Conservation (phyloP, 1,140 invertebrate species). For the Gryon sp. region DNA sequence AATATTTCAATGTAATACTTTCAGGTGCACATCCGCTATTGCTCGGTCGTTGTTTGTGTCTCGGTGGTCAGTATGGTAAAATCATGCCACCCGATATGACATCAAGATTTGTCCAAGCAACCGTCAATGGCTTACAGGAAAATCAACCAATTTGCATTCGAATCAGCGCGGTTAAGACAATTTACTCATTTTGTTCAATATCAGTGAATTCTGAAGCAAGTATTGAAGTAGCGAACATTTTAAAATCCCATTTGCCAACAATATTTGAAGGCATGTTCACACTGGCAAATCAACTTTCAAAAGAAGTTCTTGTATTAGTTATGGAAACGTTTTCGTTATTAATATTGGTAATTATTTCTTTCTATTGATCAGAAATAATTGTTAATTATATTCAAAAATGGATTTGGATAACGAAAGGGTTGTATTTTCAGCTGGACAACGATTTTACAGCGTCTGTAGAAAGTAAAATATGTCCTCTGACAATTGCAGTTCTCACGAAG, state of each 20-base stretch:
- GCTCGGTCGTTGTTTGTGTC: constrained; percentile 86
- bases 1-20: constrained; percentile 1
- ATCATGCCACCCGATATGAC: constrained; percentile 81
- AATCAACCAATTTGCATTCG: constrained; percentile 78
- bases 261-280: constrained; percentile 76
- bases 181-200: constrained; percentile 74
- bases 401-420: too few species aligned
- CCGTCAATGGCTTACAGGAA: constrained; percentile 82
- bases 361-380: too few species aligned
- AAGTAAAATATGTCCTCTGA: constrained; percentile 84
- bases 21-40: constrained; percentile 83
- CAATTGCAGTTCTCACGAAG: constrained; percentile 87
- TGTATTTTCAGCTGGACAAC: constrained; percentile 82
- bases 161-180: constrained; percentile 78
- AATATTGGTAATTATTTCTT: constrained; percentile 79
- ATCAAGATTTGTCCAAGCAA: constrained; percentile 83
- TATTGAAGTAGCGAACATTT: constrained; percentile 64
- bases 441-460: constrained; percentile 85
- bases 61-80: constrained; percentile 84
- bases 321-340: constrained; percentile 85
- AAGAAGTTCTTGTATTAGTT: constrained; percentile 82
- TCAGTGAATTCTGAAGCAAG: constrained; percentile 54
- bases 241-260: constrained; percentile 71
- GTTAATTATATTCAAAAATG: too few species aligned
- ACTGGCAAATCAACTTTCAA: constrained; percentile 70